Percentiles rank a stretch among this genome's conserved stretches.
These are phyloP conservation scores for Xanthia togata DNA, from an alignment of 2,888 invertebrate genomes.

Conservation along the genomic window DNA sequence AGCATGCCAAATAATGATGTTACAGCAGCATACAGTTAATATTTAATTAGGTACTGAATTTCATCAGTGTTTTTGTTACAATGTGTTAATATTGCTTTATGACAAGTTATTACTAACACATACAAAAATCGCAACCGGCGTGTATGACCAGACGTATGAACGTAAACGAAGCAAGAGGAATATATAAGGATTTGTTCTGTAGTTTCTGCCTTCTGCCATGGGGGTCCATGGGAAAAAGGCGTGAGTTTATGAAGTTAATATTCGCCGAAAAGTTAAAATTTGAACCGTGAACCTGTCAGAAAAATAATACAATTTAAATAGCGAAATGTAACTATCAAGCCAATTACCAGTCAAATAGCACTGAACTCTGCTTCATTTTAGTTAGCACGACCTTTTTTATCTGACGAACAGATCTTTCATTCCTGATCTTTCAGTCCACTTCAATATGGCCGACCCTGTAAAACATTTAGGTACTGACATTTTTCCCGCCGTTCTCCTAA, in stretches of 20 bases:
- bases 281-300: not conserved
- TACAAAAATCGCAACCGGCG: not conserved
- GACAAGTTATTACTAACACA: too few species aligned
- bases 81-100: not conserved
- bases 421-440: slow-evolving; percentile 27
- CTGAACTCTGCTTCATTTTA: slow-evolving; percentile 1
- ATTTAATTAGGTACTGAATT: too few species aligned
- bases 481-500: slow-evolving; percentile 49
- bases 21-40: too few species aligned
- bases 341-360: slow-evolving; percentile 9
- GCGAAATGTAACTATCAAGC: not conserved
- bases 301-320: not conserved
- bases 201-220: not conserved
- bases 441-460: slow-evolving; percentile 49
- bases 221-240: not conserved
- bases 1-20: not conserved
- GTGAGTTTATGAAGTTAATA: not conserved
- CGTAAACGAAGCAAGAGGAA: too few species aligned
- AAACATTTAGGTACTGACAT: slow-evolving; percentile 71
- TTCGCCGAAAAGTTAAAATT: not conserved
- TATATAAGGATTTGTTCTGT: not conserved
- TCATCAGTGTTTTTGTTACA: too few species aligned
- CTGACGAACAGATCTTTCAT: slow-evolving; percentile 14
- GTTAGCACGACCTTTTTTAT: slow-evolving; percentile 26
- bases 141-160: not conserved